phyloP scores from a whole-genome alignment of 1,140 invertebrate genomes.

The Pteromalus puparum region DNA sequence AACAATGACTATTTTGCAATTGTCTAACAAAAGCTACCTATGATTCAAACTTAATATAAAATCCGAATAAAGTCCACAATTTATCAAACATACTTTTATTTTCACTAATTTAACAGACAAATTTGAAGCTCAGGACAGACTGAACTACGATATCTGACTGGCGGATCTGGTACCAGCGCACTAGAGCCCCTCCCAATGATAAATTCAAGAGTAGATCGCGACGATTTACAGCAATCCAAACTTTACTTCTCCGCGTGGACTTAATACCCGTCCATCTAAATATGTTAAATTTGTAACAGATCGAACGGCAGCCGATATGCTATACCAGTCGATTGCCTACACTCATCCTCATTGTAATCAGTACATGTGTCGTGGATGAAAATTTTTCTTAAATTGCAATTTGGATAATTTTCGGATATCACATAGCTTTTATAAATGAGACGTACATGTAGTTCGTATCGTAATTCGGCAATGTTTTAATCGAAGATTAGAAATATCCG shows the following conservation, averaged over 20 bases:
- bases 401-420: too few species aligned
- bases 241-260: background rate
- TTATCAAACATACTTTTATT: too few species aligned
- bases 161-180: background rate
- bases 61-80: too few species aligned
- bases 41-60: too few species aligned
- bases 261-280: background rate
- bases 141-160: background rate
- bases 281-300: background rate
- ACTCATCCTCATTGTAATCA: background rate
- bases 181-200: background rate
- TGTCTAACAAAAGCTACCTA: too few species aligned
- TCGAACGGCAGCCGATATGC: background rate
- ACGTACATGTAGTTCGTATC: background rate
- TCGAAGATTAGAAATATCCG: too few species aligned
- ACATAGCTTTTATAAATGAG: background rate
- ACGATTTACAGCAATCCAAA: background rate
- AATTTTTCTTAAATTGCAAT: background rate
- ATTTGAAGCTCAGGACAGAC: background rate
- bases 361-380: background rate
- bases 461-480: too few species aligned
- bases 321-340: background rate
- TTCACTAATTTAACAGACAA: too few species aligned
- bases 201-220: background rate
- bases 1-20: too few species aligned